phyloP scores from a whole-genome alignment of 2,797 vertebrate species.

The Podargus strigoides region DNA sequence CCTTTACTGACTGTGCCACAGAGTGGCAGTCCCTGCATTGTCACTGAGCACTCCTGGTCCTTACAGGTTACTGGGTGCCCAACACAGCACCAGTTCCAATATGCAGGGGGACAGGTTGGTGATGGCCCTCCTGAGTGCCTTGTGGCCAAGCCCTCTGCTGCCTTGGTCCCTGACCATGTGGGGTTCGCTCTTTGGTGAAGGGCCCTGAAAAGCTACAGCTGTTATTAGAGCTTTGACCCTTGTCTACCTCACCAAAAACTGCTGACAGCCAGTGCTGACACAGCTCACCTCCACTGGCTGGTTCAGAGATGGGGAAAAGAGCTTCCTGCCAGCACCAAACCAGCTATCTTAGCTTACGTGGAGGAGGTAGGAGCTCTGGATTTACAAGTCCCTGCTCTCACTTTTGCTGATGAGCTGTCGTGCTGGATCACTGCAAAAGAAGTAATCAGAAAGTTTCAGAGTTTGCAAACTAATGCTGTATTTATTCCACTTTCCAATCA shows the following conservation, averaged over 20 bases:
- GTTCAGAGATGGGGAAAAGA: neutral
- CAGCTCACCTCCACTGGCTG: neutral
- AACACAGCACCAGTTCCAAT: neutral
- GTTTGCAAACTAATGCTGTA: slow-evolving; percentile 75
- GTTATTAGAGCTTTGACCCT: neutral
- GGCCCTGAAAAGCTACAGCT: neutral
- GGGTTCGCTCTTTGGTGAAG: neutral
- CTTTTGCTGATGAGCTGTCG: slow-evolving; percentile 16
- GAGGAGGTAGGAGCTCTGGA: neutral
- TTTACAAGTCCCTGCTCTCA: neutral
- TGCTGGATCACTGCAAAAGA: slow-evolving; percentile 62
- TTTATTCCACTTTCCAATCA: slow-evolving; percentile 79
- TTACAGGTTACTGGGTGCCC: neutral
- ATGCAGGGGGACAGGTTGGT: neutral
- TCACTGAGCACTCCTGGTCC: neutral
- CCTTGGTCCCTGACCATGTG: neutral
- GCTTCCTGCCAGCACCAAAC: neutral
- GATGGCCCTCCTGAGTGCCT: neutral
- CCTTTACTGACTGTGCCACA: neutral
- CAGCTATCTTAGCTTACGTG: neutral
- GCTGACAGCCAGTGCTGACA: neutral
- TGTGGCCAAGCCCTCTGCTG: neutral
- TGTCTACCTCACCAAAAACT: neutral
- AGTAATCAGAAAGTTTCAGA: slow-evolving; percentile 75
- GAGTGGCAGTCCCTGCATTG: neutral